Percentiles rank a stretch among this genome's conserved stretches.
These are phyloP conservation scores for Terrapene triunguis DNA, from an alignment of 2,113 vertebrate species.

Conservation along the genomic window DNA sequence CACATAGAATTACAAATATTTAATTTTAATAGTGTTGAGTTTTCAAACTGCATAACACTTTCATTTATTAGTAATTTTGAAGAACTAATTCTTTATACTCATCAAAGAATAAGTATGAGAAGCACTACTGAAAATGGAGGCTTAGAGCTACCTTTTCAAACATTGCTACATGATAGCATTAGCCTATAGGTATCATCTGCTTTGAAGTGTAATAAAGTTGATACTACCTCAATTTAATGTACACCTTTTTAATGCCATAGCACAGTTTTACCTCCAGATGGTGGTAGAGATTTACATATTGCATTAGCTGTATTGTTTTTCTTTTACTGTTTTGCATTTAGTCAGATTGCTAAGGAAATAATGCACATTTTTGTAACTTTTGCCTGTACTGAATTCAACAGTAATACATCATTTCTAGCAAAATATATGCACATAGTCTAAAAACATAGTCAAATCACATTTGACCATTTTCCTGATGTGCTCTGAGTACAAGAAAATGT, in stretches of 20 bases:
- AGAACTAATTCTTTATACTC: not conserved
- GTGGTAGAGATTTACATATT: conserved; percentile 62
- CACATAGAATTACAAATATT: not conserved
- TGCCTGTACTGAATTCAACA: not conserved
- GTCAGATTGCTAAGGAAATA: not conserved
- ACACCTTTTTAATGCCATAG: not conserved
- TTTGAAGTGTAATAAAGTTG: not conserved
- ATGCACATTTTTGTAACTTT: not conserved
- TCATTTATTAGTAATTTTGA: not conserved
- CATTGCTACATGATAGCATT: not conserved
- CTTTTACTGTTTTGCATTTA: not conserved
- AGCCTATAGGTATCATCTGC: not conserved
- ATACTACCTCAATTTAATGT: not conserved
- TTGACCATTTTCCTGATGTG: not conserved
- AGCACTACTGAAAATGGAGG: not conserved
- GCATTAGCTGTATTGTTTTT: not conserved
- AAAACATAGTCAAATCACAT: not conserved
- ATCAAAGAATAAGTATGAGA: not conserved
- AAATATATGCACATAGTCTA: not conserved
- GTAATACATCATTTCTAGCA: not conserved
- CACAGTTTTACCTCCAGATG: conserved; percentile 65
- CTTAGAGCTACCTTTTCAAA: not conserved
- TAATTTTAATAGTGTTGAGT: not conserved
- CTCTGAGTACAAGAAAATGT: not conserved
- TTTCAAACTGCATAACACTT: not conserved